These are phyloP conservation scores for Polydrusus cervinus DNA, from an alignment of 2,888 invertebrate species.

Conservation along the genomic window DNA sequence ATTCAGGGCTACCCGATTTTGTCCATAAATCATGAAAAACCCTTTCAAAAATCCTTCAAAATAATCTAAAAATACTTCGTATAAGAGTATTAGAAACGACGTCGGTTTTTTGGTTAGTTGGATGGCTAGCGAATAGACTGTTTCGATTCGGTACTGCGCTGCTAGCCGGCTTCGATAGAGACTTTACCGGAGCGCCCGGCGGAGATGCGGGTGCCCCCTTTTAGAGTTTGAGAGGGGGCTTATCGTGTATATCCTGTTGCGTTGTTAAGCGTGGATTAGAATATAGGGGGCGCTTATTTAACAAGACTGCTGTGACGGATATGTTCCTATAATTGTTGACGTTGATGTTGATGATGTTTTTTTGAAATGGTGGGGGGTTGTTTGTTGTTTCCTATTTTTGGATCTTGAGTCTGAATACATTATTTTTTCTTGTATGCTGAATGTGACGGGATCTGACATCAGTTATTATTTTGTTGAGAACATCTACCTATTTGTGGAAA, in stretches of 20 bases:
- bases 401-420: background rate
- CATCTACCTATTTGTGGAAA: no score
- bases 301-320: constrained; percentile 13
- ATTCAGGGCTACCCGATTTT: constrained; percentile 2
- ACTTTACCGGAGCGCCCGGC: constrained; percentile 50
- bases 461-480: background rate
- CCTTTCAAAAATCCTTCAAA: constrained; percentile 23
- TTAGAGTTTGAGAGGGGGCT: constrained; percentile 40
- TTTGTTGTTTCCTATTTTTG: constrained; percentile 1
- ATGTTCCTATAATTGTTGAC: background rate
- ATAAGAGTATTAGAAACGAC: constrained; percentile 23
- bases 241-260: constrained; percentile 46
- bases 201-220: constrained; percentile 51
- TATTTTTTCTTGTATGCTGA: background rate
- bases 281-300: constrained; percentile 40
- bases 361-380: constrained; percentile 3
- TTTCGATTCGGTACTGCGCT: constrained; percentile 48
- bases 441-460: background rate
- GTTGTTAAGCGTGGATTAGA: constrained; percentile 27
- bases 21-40: constrained; percentile 22
- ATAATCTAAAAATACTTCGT: constrained; percentile 38
- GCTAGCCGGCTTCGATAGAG: constrained; percentile 42
- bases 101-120: constrained; percentile 44
- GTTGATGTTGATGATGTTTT: background rate
- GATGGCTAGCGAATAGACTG: constrained; percentile 46